A percentile compares a stretch with the other conserved stretches of the same genome.
These are phyloP conservation scores for Manis javanica DNA, from an alignment of 2,797 vertebrate species.

Conservation along the genomic window DNA sequence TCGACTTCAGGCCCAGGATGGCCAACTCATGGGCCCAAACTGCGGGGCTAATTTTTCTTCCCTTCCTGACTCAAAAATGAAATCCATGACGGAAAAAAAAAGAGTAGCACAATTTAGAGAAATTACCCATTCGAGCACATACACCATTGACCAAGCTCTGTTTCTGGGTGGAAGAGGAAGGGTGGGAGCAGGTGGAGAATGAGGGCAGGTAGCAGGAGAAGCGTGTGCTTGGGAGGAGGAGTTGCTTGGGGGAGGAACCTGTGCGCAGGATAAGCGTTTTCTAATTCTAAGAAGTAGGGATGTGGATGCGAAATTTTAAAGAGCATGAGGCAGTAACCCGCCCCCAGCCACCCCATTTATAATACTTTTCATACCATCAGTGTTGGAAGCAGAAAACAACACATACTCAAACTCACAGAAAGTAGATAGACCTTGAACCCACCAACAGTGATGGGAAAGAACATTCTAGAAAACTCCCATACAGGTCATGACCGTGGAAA, in stretches of 20 bases:
- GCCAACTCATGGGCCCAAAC: slow-evolving; percentile 63
- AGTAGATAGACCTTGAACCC: slow-evolving; percentile 49
- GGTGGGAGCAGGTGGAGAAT: slow-evolving; percentile 2
- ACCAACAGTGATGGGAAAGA: background rate
- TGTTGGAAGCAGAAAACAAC: slow-evolving; percentile 82
- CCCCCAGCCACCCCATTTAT: slow-evolving; percentile 63
- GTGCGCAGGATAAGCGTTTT: slow-evolving; percentile 69
- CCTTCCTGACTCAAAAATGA: slow-evolving; percentile 86
- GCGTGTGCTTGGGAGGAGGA: slow-evolving; percentile 36
- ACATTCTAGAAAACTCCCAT: slow-evolving; percentile 71
- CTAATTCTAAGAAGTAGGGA: slow-evolving; percentile 56
- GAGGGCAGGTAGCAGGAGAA: slow-evolving; percentile 59
- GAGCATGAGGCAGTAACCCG: slow-evolving; percentile 66
- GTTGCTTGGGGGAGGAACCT: slow-evolving; percentile 75
- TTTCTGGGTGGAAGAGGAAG: slow-evolving; percentile 78
- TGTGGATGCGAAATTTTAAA: slow-evolving; percentile 6
- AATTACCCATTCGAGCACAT: slow-evolving; percentile 82
- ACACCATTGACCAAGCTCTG: slow-evolving; percentile 59
- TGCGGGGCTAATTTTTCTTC: slow-evolving; percentile 81
- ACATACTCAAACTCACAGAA: slow-evolving; percentile 33
- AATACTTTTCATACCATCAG: slow-evolving; percentile 75
- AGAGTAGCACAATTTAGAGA: slow-evolving; percentile 89
- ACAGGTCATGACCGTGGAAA: slow-evolving; percentile 81
- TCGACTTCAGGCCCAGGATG: slow-evolving; percentile 79
- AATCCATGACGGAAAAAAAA: slow-evolving; percentile 84